A percentile compares a stretch with the other conserved stretches of the same genome.
phyloP scores from a whole-genome alignment of 53 echinoderm and acorn worm genomes.

The Holothuria scabra region DNA sequence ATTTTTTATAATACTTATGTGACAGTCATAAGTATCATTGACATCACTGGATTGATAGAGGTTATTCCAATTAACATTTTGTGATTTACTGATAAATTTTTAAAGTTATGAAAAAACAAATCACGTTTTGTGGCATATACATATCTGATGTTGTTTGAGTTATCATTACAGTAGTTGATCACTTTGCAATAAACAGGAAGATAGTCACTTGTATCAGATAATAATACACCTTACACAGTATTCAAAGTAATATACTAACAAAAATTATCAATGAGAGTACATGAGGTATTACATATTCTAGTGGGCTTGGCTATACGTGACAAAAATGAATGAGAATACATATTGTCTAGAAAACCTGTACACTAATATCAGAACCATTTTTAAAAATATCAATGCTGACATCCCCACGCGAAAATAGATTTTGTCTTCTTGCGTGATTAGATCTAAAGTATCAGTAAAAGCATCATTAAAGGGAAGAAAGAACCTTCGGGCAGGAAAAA shows the following conservation, averaged over 20 bases:
- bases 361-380: neutral
- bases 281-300: neutral
- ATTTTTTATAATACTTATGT: neutral
- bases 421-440: neutral
- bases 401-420: neutral
- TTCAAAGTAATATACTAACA: neutral
- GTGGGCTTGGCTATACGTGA: neutral
- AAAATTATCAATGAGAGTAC: slow-evolving; percentile 2
- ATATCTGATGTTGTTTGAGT: too few species aligned
- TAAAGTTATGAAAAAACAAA: neutral
- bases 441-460: neutral
- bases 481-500: neutral
- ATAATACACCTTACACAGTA: neutral
- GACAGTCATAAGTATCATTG: neutral
- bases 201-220: slow-evolving; percentile 10
- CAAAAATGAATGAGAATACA: neutral
- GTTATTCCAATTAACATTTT: too few species aligned
- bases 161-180: too few species aligned
- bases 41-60: too few species aligned
- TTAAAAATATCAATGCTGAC: slow-evolving; percentile 3
- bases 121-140: neutral
- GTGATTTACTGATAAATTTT: neutral
- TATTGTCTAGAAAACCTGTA: neutral
- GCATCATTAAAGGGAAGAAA: neutral
- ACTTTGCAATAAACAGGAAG: neutral